Percentiles rank a stretch among this genome's conserved stretches.
Conservation (phyloP, 2,797 vertebrate species). For the Clarias fuscus region DNA sequence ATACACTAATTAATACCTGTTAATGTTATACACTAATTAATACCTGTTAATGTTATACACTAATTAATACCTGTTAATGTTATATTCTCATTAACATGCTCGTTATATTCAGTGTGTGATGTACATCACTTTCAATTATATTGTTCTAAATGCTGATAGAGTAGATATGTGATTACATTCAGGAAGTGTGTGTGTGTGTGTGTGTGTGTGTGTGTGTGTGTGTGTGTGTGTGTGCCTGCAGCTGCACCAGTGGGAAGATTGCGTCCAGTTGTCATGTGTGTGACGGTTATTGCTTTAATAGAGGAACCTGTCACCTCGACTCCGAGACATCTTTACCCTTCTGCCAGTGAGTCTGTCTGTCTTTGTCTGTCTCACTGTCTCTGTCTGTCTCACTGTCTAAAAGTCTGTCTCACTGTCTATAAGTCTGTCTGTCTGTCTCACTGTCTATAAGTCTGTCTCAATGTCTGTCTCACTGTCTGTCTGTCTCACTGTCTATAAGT, state of each 20-base stretch:
- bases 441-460: no score
- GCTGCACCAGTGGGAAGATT: slow-evolving; percentile 84
- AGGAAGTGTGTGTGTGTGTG: neutral
- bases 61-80: no score
- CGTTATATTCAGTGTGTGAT: neutral
- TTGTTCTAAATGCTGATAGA: neutral
- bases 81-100: neutral
- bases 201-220: neutral
- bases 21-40: no score
- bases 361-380: slow-evolving; percentile 47
- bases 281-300: slow-evolving; percentile 87
- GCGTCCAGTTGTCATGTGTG: slow-evolving; percentile 84
- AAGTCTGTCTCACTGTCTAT: neutral
- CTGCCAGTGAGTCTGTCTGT: slow-evolving; percentile 80
- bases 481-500: no score
- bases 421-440: no score
- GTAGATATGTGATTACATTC: neutral
- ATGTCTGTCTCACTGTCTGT: no score
- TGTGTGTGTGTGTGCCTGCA: slow-evolving; percentile 54
- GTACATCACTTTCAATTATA: neutral
- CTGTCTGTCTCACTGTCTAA: neutral
- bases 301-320: slow-evolving; percentile 82
- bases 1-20: no score
- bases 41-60: no score
- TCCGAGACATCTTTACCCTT: slow-evolving; percentile 79